Evolutionary conservation across 2,113 vertebrate species (phyloP).

Genomic region (Seriola dumerili): DNA sequence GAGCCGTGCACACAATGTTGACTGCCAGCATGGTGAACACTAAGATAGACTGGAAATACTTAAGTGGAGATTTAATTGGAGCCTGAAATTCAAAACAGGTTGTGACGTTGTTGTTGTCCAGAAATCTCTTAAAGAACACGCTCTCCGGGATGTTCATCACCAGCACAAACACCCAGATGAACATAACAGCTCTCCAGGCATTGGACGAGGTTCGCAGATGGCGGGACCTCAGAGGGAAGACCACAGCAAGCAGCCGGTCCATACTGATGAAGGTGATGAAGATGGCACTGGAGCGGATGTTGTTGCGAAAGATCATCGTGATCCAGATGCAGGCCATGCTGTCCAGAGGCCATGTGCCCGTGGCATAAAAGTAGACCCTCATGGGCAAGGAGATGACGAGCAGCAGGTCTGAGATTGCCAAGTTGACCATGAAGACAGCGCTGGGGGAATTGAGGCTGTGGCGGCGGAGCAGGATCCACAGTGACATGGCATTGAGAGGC

Average conservation of each 20-base stretch:
- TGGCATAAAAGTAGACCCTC: constrained; percentile 73
- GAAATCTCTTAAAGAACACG: rapidly evolving
- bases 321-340: constrained; percentile 38
- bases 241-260: constrained; percentile 79
- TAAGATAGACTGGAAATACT: constrained; percentile 45
- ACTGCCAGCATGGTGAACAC: constrained; percentile 60
- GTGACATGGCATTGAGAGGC: constrained; percentile 69
- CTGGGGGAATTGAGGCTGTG: constrained; percentile 59
- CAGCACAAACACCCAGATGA: constrained; percentile 63
- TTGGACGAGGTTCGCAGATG: constrained; percentile 51
- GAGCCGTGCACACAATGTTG: constrained; percentile 69
- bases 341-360: constrained; percentile 46
- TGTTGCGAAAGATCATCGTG: constrained; percentile 73
- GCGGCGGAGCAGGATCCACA: constrained; percentile 70
- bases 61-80: rapidly evolving
- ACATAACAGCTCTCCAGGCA: constrained; percentile 44
- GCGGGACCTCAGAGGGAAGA: constrained; percentile 74
- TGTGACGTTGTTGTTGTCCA: rapidly evolving
- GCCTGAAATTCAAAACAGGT: constrained; percentile 51
- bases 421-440: constrained; percentile 74
- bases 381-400: constrained; percentile 69
- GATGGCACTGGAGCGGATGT: constrained; percentile 73
- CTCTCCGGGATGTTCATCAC: constrained; percentile 61
- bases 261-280: constrained; percentile 82
- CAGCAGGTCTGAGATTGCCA: constrained; percentile 75